Conservation (phyloP, 2,888 invertebrate genomes). For the Rhingia rostrata region DNA sequence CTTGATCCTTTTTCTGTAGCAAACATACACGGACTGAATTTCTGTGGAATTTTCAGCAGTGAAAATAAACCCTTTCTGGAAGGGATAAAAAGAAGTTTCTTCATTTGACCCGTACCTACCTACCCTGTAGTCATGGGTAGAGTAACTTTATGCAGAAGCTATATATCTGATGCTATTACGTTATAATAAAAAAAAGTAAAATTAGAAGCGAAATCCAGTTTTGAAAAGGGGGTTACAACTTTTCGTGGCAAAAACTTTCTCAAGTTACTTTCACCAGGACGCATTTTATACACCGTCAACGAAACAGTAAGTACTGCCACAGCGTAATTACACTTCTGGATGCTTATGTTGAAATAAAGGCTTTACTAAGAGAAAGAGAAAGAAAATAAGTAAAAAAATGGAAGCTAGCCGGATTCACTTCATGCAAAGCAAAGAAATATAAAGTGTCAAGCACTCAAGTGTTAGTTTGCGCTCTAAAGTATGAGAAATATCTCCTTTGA, state of each 20-base stretch:
- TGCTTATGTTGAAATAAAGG: constrained; percentile 10
- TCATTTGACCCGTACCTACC: background rate
- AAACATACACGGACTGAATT: constrained; percentile 7
- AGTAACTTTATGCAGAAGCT: constrained; percentile 13
- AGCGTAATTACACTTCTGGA: constrained; percentile 40
- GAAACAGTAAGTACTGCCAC: constrained; percentile 29
- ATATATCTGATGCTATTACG: constrained; percentile 28
- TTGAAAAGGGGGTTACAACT: constrained; percentile 30
- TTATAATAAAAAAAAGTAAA: constrained; percentile 17
- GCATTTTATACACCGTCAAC: constrained; percentile 24
- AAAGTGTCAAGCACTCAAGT: constrained; percentile 36
- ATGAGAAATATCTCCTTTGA: constrained; percentile 32
- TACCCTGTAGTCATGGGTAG: background rate
- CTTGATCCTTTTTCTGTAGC: constrained; percentile 18
- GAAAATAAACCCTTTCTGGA: constrained; percentile 6
- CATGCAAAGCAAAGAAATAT: constrained; percentile 1
- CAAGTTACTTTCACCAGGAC: constrained; percentile 37
- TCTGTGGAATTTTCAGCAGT: constrained; percentile 9
- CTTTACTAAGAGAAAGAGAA: background rate
- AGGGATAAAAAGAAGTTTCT: background rate
- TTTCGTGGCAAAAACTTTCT: constrained; percentile 41
- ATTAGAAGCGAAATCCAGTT: constrained; percentile 23
- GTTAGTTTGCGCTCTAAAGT: constrained; percentile 17
- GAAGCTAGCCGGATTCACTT: constrained; percentile 8
- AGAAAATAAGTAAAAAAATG: background rate